Evolutionary conservation across 2,113 vertebrate genomes (phyloP).

Genomic region (Salvelinus namaycush): DNA sequence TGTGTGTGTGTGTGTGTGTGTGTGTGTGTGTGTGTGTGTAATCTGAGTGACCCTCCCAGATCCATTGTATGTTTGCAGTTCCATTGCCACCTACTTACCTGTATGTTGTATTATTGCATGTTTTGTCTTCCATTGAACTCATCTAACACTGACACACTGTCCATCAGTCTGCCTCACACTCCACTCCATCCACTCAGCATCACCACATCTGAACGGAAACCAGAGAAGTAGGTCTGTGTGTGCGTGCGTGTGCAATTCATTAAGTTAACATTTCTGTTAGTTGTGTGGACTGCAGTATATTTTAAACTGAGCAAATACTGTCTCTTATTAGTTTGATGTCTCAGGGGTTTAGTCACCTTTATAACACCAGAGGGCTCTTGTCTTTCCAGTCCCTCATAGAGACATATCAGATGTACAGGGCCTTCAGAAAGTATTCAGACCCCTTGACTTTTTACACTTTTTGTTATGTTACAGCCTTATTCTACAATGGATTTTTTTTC

Average conservation of each 20-base stretch:
- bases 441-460: no score
- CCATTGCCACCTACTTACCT: conserved; percentile 26
- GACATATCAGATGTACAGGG: not conserved
- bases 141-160: conserved; percentile 65
- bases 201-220: conserved; percentile 66
- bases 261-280: no score
- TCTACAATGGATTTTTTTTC: no score
- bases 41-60: not conserved
- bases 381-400: not conserved
- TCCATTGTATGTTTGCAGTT: not conserved
- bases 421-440: no score
- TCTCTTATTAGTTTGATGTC: no score
- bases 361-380: not conserved
- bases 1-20: not conserved
- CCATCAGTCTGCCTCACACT: conserved; percentile 64
- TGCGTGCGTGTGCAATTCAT: conserved; percentile 7
- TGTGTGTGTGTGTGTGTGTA: not conserved
- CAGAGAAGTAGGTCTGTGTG: conserved; percentile 73
- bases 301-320: no score
- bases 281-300: not conserved
- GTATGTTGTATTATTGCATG: conserved; percentile 22
- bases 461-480: no score
- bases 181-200: conserved; percentile 64
- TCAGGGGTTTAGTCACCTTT: not conserved
- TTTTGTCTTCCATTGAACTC: conserved; percentile 48